These are phyloP conservation scores for Diabrotica balteata DNA, from an alignment of 2,888 invertebrate genomes.

Conservation along the genomic window DNA sequence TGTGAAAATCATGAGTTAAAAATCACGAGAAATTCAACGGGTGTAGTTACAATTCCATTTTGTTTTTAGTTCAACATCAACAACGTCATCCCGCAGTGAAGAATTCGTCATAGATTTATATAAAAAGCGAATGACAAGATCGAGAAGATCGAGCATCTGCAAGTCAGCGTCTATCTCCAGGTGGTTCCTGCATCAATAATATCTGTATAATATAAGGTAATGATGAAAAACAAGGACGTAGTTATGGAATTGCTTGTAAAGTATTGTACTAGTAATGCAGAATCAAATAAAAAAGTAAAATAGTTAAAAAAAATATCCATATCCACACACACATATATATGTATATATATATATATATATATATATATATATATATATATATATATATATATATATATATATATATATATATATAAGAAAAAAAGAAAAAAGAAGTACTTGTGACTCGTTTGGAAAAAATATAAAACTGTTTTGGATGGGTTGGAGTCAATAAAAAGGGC, in stretches of 20 bases:
- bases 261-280: too few relatives aligned
- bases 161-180: constrained; percentile 53
- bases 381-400: too few relatives aligned
- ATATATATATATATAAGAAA: too few relatives aligned
- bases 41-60: constrained; percentile 19
- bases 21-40: constrained; percentile 9
- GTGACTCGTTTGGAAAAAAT: too few relatives aligned
- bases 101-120: constrained; percentile 32
- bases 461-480: too few relatives aligned
- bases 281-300: too few relatives aligned
- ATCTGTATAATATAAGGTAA: constrained; percentile 57
- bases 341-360: too few relatives aligned
- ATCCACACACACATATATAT: too few relatives aligned
- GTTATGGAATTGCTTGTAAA: neutral
- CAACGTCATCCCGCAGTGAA: constrained; percentile 22
- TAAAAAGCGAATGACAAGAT: constrained; percentile 35
- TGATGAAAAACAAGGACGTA: constrained; percentile 46
- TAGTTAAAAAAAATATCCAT: too few relatives aligned
- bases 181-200: constrained; percentile 55
- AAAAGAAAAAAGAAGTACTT: too few relatives aligned
- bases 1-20: neutral
- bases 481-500: too few relatives aligned
- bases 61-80: constrained; percentile 22
- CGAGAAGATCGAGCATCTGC: constrained; percentile 45
- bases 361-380: too few relatives aligned